phyloP scores from a whole-genome alignment of 2,888 invertebrate genomes.

The Diplolepis rosae region DNA sequence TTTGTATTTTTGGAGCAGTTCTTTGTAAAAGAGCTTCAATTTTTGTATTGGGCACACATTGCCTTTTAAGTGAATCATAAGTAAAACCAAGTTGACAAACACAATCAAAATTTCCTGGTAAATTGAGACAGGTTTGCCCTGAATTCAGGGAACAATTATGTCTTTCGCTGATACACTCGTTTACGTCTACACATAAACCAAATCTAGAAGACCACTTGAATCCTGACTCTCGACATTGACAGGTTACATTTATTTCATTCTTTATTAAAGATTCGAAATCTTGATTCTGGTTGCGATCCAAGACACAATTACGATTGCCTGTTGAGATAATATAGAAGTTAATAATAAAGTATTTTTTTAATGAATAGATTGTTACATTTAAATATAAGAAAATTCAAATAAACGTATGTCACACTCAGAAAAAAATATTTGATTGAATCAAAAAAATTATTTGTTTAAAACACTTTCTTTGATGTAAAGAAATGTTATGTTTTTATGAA shows the following conservation, averaged over 20 bases:
- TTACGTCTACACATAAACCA: constrained; percentile 79
- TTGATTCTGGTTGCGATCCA: constrained; percentile 72
- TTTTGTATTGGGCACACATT: constrained; percentile 46
- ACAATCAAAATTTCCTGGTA: constrained; percentile 72
- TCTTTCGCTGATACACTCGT: constrained; percentile 75
- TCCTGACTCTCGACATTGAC: constrained; percentile 75
- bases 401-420: too few species aligned
- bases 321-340: too few species aligned
- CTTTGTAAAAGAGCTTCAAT: constrained; percentile 45
- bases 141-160: constrained; percentile 72
- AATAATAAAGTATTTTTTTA: too few species aligned
- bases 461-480: too few species aligned
- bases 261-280: constrained; percentile 74
- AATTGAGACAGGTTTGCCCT: constrained; percentile 77
- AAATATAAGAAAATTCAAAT: too few species aligned
- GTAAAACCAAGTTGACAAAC: constrained; percentile 57
- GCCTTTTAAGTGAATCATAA: constrained; percentile 43
- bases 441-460: too few species aligned
- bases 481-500: too few species aligned
- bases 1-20: background rate
- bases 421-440: too few species aligned
- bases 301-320: constrained; percentile 67
- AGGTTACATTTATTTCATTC: constrained; percentile 79
- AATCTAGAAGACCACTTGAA: constrained; percentile 78
- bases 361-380: too few species aligned